phyloP scores from a whole-genome alignment of 2,888 invertebrate species.

The Drosophila suboccidentalis region DNA sequence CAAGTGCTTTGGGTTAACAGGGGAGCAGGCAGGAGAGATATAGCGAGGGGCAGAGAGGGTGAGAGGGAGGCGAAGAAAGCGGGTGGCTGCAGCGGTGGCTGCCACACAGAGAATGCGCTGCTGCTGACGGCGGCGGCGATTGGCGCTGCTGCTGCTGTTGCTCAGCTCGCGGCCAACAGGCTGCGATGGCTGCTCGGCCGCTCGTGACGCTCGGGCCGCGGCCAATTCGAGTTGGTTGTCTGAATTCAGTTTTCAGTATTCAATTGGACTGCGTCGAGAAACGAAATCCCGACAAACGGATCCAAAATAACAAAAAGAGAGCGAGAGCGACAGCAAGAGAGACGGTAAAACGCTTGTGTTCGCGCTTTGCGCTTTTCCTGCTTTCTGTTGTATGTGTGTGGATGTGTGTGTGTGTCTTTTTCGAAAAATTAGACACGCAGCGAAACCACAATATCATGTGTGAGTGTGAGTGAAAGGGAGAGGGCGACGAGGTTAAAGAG shows the following conservation, averaged over 20 bases:
- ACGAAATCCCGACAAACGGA: conserved; percentile 68
- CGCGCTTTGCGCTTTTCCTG: conserved; percentile 64
- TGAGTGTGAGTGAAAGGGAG: not conserved
- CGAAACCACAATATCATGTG: conserved; percentile 32
- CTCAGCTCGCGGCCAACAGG: conserved; percentile 74
- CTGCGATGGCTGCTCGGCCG: conserved; percentile 78
- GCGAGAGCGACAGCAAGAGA: conserved; percentile 21
- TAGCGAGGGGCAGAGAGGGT: not conserved
- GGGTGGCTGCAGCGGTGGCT: conserved; percentile 11
- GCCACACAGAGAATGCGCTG: conserved; percentile 33
- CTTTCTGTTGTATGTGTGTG: conserved; percentile 21
- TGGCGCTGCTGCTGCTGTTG: conserved; percentile 55
- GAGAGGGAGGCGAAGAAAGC: not conserved
- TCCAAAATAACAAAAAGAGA: conserved; percentile 49
- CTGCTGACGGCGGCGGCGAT: conserved; percentile 12
- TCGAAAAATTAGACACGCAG: conserved; percentile 35
- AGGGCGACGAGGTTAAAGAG: conserved; percentile 18
- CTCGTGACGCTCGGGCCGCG: conserved; percentile 71
- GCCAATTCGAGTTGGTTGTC: conserved; percentile 82
- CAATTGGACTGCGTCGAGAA: conserved; percentile 71
- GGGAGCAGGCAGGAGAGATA: not conserved
- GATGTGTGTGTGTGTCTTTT: conserved; percentile 39
- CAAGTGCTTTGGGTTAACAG: not conserved
- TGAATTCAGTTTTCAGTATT: conserved; percentile 83
- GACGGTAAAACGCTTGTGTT: conserved; percentile 65